Evolutionary conservation across 2,113 vertebrate genomes (phyloP).

Genomic region (Leptocoma aspasia): DNA sequence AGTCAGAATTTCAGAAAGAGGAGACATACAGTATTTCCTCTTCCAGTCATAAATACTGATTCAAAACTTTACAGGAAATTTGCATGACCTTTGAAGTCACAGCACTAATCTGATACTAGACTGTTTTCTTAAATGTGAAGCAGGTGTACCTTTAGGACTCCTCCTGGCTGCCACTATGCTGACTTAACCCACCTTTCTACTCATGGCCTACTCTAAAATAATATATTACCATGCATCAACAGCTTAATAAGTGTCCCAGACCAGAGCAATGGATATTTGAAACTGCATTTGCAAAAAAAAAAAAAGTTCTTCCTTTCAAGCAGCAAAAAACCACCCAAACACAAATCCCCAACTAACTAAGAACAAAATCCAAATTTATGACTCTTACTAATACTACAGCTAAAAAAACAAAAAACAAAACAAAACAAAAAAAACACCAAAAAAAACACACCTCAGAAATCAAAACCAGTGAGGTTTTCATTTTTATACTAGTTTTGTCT

Average conservation of each 20-base stretch:
- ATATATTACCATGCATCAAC: not conserved
- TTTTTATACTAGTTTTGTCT: not conserved
- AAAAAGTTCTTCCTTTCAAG: not conserved
- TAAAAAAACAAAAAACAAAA: not conserved
- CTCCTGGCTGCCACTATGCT: not conserved
- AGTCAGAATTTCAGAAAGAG: not conserved
- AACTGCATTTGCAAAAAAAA: not conserved
- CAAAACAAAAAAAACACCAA: not conserved
- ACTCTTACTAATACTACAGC: not conserved
- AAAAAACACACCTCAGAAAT: not conserved
- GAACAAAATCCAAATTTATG: not conserved
- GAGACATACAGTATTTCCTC: not conserved
- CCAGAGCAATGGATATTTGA: not conserved
- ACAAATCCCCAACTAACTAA: not conserved
- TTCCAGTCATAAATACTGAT: not conserved
- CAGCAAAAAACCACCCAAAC: accelerated
- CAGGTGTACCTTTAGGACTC: not conserved
- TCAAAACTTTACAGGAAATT: not conserved
- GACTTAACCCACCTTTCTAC: not conserved
- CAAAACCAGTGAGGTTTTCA: not conserved
- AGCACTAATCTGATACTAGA: not conserved
- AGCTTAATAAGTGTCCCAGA: not conserved
- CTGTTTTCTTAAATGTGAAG: not conserved
- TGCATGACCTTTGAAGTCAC: not conserved
- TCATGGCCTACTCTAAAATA: not conserved